A percentile compares a stretch with the other conserved stretches of the same genome.
These are phyloP conservation scores for Craterocephalus amniculus DNA, from an alignment of 2,797 vertebrate genomes.

Conservation along the genomic window DNA sequence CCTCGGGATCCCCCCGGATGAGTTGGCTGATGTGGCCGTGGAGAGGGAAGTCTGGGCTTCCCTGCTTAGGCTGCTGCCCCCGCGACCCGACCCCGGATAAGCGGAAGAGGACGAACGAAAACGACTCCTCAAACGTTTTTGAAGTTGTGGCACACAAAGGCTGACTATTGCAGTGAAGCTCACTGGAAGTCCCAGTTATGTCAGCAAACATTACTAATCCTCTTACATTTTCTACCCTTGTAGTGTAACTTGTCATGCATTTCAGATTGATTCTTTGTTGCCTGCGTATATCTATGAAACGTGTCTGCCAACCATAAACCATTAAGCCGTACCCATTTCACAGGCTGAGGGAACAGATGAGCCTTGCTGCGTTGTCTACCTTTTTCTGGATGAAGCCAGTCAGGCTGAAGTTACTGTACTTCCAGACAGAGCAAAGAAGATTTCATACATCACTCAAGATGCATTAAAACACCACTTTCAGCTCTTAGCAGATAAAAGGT, in stretches of 20 bases:
- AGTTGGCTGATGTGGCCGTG: too few relatives aligned
- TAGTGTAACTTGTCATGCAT: constrained; percentile 61
- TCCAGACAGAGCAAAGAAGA: not conserved
- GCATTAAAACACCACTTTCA: constrained; percentile 28
- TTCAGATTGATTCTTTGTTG: constrained; percentile 62
- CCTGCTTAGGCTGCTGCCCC: too few relatives aligned
- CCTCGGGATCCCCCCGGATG: too few relatives aligned
- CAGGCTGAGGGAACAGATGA: constrained; percentile 36
- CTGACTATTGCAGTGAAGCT: constrained; percentile 53
- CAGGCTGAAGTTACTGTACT: constrained; percentile 41
- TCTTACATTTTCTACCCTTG: constrained; percentile 51
- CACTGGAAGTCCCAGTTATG: constrained; percentile 68
- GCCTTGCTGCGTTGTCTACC: constrained; percentile 27
- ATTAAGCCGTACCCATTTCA: constrained; percentile 43
- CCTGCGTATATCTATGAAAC: constrained; percentile 28
- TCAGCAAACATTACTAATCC: constrained; percentile 70
- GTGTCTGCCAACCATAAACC: constrained; percentile 39
- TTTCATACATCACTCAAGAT: constrained; percentile 8
- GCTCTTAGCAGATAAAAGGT: constrained; percentile 6
- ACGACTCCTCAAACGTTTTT: constrained; percentile 52
- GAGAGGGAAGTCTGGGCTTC: too few relatives aligned
- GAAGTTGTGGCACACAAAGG: constrained; percentile 58
- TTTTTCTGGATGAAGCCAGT: constrained; percentile 28
- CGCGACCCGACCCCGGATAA: too few relatives aligned
- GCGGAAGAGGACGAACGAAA: too few relatives aligned